These are phyloP conservation scores for Xiphophorus couchianus DNA, from an alignment of 2,113 vertebrate genomes.

Conservation along the genomic window DNA sequence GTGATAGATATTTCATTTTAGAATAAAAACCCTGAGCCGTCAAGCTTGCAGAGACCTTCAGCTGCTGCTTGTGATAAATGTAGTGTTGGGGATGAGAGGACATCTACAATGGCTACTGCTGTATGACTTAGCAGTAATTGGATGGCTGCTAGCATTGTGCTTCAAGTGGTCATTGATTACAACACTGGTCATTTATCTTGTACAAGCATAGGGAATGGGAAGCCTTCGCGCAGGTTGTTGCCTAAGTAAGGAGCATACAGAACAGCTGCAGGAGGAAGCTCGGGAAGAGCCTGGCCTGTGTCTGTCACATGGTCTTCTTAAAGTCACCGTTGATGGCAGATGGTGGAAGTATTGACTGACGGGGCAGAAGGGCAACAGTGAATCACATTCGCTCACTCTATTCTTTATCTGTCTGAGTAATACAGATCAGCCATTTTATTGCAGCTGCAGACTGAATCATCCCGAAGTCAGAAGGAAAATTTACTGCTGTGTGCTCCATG, in stretches of 20 bases:
- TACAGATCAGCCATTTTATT: conserved; percentile 43
- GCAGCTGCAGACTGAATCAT: conserved; percentile 54
- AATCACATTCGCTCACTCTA: conserved; percentile 32
- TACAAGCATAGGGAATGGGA: conserved; percentile 4
- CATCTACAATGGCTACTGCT: conserved; percentile 40
- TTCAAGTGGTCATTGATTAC: conserved; percentile 54
- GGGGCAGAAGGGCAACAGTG: conserved; percentile 44
- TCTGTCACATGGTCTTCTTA: conserved; percentile 17
- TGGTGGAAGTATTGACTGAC: conserved; percentile 53
- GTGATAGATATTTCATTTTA: conserved; percentile 30
- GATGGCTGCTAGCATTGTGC: conserved; percentile 47
- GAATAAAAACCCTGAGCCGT: conserved; percentile 20
- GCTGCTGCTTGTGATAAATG: conserved; percentile 33
- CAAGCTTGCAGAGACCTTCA: conserved; percentile 25
- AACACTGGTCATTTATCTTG: conserved; percentile 39
- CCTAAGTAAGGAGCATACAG: conserved; percentile 5
- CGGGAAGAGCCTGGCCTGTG: conserved; percentile 28
- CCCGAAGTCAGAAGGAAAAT: conserved; percentile 11
- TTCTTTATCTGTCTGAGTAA: conserved; percentile 41
- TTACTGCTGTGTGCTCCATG: conserved; percentile 9
- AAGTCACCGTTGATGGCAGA: conserved; percentile 39
- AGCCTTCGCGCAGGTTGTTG: conserved; percentile 1
- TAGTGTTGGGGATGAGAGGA: conserved; percentile 11
- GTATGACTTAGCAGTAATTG: conserved; percentile 60
- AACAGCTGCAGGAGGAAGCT: conserved; percentile 6